phyloP scores from a whole-genome alignment of 1,140 invertebrate genomes.

The Cyphomyrmex costatus region DNA sequence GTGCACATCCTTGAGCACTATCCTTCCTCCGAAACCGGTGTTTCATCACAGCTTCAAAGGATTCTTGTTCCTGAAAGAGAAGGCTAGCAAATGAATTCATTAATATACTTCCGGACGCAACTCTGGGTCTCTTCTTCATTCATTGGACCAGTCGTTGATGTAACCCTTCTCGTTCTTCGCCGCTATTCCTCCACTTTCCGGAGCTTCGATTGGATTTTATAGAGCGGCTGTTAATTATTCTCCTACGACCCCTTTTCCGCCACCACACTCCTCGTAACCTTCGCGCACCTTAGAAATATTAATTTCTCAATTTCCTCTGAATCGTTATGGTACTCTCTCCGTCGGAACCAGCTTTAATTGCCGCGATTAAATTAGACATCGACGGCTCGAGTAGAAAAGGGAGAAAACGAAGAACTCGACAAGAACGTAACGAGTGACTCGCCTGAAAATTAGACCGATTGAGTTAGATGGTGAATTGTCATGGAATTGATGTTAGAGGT shows the following conservation, averaged over 20 bases:
- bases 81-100: conserved; percentile 56
- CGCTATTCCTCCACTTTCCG: background rate
- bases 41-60: conserved; percentile 29
- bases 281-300: conserved; percentile 68
- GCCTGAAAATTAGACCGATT: conserved; percentile 51
- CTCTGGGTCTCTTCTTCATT: conserved; percentile 54
- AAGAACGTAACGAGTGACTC: conserved; percentile 47
- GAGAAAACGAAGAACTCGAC: conserved; percentile 50
- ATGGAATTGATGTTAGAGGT: conserved; percentile 28
- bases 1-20: background rate
- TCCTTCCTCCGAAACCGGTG: background rate
- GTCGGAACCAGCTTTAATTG: conserved; percentile 72
- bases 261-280: conserved; percentile 22
- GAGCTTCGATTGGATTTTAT: conserved; percentile 72
- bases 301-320: conserved; percentile 73
- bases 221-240: conserved; percentile 72
- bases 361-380: conserved; percentile 76
- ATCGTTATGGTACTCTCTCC: conserved; percentile 61
- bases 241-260: conserved; percentile 56
- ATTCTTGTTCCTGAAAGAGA: conserved; percentile 38
- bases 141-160: conserved; percentile 51
- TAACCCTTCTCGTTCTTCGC: conserved; percentile 16
- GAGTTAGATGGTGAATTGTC: conserved; percentile 38
- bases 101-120: conserved; percentile 56
- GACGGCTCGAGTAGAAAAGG: conserved; percentile 48